A percentile compares a stretch with the other conserved stretches of the same genome.
Evolutionary conservation across 2,888 invertebrate species (phyloP).

Genomic region (Xestia sexstrigata): DNA sequence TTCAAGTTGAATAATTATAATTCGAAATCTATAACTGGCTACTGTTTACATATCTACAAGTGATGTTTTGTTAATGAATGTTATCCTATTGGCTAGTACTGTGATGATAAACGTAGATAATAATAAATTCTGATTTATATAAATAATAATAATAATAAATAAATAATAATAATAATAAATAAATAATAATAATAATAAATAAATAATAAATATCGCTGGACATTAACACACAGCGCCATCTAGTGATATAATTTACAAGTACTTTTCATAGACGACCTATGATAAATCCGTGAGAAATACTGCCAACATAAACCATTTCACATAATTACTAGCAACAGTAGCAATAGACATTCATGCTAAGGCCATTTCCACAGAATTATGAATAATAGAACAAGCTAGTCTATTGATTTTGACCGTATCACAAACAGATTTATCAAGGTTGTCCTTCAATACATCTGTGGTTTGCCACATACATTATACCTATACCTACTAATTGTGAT

Average conservation of each 20-base stretch:
- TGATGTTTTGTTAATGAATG: constrained; percentile 15
- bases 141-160: no score
- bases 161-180: no score
- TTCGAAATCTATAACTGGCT: constrained; percentile 2
- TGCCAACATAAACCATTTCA: constrained; percentile 6
- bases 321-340: constrained; percentile 16
- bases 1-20: not conserved
- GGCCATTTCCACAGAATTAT: constrained; percentile 34
- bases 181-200: no score
- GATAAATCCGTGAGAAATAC: constrained; percentile 28
- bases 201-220: no score
- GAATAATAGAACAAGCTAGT: constrained; percentile 48
- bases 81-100: constrained; percentile 2
- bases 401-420: constrained; percentile 48
- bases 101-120: not conserved
- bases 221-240: no score
- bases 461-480: constrained; percentile 21
- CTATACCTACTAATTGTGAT: constrained; percentile 25
- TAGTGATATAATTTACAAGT: not conserved
- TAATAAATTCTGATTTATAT: not conserved
- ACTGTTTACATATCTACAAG: not conserved
- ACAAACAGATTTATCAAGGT: constrained; percentile 46
- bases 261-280: not conserved
- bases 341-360: constrained; percentile 2
- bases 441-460: constrained; percentile 41